A percentile compares a stretch with the other conserved stretches of the same genome.
Conservation (phyloP, 2,797 vertebrate genomes). For the Chelmon rostratus region DNA sequence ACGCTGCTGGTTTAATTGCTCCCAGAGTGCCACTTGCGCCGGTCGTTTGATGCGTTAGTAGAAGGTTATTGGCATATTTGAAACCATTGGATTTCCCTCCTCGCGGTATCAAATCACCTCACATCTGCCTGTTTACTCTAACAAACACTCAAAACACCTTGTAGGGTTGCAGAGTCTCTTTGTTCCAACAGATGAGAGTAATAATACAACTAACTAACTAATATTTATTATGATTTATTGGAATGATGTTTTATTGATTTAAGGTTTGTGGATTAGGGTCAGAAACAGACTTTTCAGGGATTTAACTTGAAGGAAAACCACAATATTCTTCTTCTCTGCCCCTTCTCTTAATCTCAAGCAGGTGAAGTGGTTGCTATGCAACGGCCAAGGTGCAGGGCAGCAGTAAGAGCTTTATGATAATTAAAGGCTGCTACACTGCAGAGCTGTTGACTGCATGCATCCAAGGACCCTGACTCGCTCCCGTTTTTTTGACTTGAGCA, state of each 20-base stretch:
- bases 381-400: conserved; percentile 69
- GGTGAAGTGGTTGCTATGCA: conserved; percentile 88
- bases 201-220: not conserved
- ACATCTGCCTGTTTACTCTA: conserved; percentile 10
- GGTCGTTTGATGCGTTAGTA: conserved; percentile 36
- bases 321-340: not conserved
- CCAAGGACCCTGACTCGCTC: conserved; percentile 43
- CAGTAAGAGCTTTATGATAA: conserved; percentile 71
- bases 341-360: conserved; percentile 60
- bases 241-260: not conserved
- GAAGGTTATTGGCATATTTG: conserved; percentile 61
- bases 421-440: conserved; percentile 53
- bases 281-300: not conserved
- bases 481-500: conserved; percentile 31
- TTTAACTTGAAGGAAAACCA: conserved; percentile 32
- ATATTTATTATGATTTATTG: not conserved
- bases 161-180: not conserved
- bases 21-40: conserved; percentile 56
- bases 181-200: not conserved
- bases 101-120: not conserved
- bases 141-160: not conserved
- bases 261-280: not conserved
- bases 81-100: conserved; percentile 38
- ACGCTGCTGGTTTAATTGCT: conserved; percentile 69
- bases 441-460: conserved; percentile 38